Evolutionary conservation across 1,140 invertebrate genomes (phyloP), one percentile per base, ranked within the genome.

Genomic region (Linepithema humile): DNA sequence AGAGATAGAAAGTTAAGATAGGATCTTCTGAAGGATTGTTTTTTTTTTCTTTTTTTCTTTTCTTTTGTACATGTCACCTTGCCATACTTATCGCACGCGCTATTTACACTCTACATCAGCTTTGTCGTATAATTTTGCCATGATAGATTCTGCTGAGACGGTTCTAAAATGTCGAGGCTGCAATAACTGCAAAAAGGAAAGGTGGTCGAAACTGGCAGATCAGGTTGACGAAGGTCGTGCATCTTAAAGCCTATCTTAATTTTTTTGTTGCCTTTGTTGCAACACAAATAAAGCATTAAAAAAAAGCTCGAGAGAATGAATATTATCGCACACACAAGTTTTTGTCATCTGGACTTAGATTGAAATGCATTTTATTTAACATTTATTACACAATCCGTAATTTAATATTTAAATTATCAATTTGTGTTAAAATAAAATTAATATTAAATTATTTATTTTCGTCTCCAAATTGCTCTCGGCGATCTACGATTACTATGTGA

Each of bases 201-300:
- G 69, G 40, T 45, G 29, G 64, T 43, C 40, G 12, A 29, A 75
- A 85, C 80, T 87, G 72, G 85, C 64, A 83, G 53, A 75, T 75
- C 73, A 48, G 9, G 26, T 75, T 62, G 29, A 48, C 57, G n/a
- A 75, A 75, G 57, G 17, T 48, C 35, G 17, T 12, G 17, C 2
- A 23, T n/a, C 43, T 48, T 2, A 38, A 62, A 23, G 3, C n/a
- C 15, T 48, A 62, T 23, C 1, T 75, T 17, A 45, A 62, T 15
- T 20, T 60, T 35, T 45, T 45, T 62, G 26, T 43, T 10, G 4
- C 10, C n/a, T n/a, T n/a, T n/a, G n/a, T n/a, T n/a, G 12, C 20
- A 35, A 35, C 2, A 10, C 15, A 29, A 59, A 59, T 59, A 26
- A 29, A 59, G 15, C 15, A 59, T 15, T 26, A 45, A 20, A 45